phyloP scores from a whole-genome alignment of 2,113 vertebrate genomes.

The Strix aluco region DNA sequence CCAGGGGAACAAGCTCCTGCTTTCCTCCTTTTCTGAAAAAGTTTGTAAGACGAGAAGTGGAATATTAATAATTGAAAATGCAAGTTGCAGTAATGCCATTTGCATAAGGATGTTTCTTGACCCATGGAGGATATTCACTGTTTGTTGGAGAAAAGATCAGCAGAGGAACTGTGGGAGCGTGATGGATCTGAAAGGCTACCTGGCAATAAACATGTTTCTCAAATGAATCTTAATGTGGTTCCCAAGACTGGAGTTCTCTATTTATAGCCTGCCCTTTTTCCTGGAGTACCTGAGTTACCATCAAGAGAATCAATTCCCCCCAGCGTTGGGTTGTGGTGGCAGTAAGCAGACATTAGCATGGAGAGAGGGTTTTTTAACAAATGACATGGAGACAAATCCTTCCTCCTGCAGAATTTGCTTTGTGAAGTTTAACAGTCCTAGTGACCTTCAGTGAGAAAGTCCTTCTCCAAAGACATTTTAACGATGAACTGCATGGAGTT shows the following conservation, averaged over 20 bases:
- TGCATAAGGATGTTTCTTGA: slow-evolving; percentile 48
- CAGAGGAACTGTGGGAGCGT: neutral
- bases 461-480: neutral
- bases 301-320: neutral
- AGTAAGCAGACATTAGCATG: neutral
- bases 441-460: neutral
- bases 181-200: slow-evolving; percentile 4
- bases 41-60: neutral
- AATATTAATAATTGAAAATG: slow-evolving; percentile 49
- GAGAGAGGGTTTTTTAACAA: neutral
- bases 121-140: neutral
- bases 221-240: neutral
- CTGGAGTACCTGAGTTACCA: neutral
- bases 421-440: neutral
- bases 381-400: neutral
- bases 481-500: neutral
- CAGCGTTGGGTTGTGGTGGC: neutral
- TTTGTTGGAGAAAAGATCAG: slow-evolving; percentile 16
- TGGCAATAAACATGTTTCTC: neutral
- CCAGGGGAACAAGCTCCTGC: neutral
- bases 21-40: slow-evolving; percentile 39
- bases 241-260: neutral
- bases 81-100: slow-evolving; percentile 9
- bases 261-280: neutral
- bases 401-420: neutral